Evolutionary conservation across 2,113 vertebrate genomes (phyloP).

Genomic region (Pelecanus crispus): DNA sequence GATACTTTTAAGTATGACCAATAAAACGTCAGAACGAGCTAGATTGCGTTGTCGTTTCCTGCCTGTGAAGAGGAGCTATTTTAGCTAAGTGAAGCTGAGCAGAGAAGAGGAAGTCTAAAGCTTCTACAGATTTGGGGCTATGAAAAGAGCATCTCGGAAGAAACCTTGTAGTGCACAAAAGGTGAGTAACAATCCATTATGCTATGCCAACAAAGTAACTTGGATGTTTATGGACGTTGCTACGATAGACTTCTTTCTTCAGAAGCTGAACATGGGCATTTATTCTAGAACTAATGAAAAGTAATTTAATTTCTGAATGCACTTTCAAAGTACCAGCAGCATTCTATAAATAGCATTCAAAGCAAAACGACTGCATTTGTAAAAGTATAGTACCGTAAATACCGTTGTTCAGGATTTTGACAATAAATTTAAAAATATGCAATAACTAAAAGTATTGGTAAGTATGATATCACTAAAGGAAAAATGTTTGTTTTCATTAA

Average conservation of each 20-base stretch:
- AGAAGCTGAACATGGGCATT: not conserved
- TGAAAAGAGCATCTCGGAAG: constrained; percentile 18
- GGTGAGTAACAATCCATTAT: constrained; percentile 54
- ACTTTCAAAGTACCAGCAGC: not conserved
- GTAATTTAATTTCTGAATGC: not conserved
- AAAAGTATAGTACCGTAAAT: not conserved
- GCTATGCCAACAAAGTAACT: not conserved
- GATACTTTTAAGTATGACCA: constrained; percentile 5
- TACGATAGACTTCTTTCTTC: not conserved
- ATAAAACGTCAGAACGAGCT: not conserved
- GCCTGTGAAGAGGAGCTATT: constrained; percentile 35
- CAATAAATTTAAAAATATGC: not conserved
- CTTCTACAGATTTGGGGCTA: constrained; percentile 1
- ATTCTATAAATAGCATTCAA: not conserved
- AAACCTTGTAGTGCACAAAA: not conserved
- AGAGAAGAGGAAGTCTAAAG: constrained; percentile 30
- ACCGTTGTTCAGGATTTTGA: not conserved
- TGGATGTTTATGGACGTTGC: not conserved
- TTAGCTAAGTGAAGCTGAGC: constrained; percentile 15
- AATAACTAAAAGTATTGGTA: not conserved
- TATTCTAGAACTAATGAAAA: not conserved
- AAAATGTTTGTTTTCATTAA: not conserved
- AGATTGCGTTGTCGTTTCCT: constrained; percentile 48
- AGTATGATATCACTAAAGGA: not conserved
- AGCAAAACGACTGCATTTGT: not conserved